Base-by-base conservation (phyloP, 2,113 vertebrate species). In the Phaethon lepturus region DNA sequence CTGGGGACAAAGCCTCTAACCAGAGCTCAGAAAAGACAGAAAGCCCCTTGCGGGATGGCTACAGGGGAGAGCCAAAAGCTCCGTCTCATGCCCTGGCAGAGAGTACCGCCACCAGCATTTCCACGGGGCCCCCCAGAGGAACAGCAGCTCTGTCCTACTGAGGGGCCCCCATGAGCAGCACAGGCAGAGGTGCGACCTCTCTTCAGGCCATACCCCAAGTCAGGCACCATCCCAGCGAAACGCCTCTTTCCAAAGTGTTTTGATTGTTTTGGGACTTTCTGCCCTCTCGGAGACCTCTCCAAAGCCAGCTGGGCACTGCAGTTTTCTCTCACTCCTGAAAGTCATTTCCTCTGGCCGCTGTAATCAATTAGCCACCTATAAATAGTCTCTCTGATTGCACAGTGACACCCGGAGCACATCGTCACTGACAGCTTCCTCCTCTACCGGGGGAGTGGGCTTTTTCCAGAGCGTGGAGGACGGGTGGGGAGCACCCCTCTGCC, bases 331-430 rank as follows among this genome's bases (percentile, higher is more conserved):
- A 44, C 80, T 83, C 68, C 55, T 72, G 45, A 90, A 95, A 95
- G 83, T 73, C 40, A 87, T 96, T 97, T 97, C 94, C 95, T 97
- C 52, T 72, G 82, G 25, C 94, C 29, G 67, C 71, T 93, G 86
- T 82, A 85, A 96, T 96, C 85, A 88, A 96, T 96, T 92, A 80
- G 18, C 6, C 9, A 86, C 72, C 90, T 95, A 92, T 88, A 94
- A 97, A 97, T 59, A 96, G 74, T 62, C 35, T 55, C 69, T 53
- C 67, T 88, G 92, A 94, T 91, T 87, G 84, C 96, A 95, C 4
- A 28, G 90, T 82, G 95, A 88, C 93, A 88, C 86, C 83, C 17
- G 8, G 73, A 88, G 58, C 6, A 0, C 56, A 58, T 49, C n/a
- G 31, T 59, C 75, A 17, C 53, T 3, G 8, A 68, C 79, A 62